phyloP scores from a whole-genome alignment of 2,113 vertebrate genomes.

The Grammomys dolichurus region DNA sequence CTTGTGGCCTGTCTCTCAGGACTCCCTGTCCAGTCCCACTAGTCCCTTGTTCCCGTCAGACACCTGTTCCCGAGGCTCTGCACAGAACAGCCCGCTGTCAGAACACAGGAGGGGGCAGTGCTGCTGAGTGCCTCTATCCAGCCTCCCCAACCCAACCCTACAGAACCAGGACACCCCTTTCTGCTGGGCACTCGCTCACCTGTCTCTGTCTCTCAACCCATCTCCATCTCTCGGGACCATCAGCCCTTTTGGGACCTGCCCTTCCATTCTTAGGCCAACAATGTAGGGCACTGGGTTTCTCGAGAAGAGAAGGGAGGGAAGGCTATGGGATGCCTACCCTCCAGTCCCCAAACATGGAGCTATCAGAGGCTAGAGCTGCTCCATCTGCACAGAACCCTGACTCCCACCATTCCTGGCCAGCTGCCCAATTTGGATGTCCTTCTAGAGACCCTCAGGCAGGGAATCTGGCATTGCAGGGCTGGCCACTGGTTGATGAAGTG shows the following conservation, averaged over 20 bases:
- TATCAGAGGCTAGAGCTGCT: neutral
- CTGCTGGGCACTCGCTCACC: neutral
- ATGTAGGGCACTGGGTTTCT: constrained; percentile 1
- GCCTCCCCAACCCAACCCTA: neutral
- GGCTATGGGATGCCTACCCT: neutral
- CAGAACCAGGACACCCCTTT: neutral
- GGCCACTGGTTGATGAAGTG: neutral
- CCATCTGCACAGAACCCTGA: too few relatives aligned
- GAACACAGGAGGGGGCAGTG: neutral
- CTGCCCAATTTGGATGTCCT: neutral
- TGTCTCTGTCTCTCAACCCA: neutral
- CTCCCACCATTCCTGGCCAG: neutral
- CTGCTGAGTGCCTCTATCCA: too few relatives aligned
- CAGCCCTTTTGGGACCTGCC: constrained; percentile 10
- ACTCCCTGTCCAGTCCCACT: neutral
- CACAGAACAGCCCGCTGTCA: neutral
- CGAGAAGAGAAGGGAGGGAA: constrained; percentile 8
- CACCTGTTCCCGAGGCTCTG: neutral
- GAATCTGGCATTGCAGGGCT: neutral
- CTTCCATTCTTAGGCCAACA: constrained; percentile 48
- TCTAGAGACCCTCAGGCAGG: neutral
- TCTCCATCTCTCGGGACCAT: neutral
- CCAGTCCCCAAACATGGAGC: neutral
- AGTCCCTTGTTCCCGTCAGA: too few relatives aligned
- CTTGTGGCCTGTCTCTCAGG: fast-evolving